phyloP scores from a whole-genome alignment of 2,797 vertebrate genomes.

The Cryptoblepharus egeriae region DNA sequence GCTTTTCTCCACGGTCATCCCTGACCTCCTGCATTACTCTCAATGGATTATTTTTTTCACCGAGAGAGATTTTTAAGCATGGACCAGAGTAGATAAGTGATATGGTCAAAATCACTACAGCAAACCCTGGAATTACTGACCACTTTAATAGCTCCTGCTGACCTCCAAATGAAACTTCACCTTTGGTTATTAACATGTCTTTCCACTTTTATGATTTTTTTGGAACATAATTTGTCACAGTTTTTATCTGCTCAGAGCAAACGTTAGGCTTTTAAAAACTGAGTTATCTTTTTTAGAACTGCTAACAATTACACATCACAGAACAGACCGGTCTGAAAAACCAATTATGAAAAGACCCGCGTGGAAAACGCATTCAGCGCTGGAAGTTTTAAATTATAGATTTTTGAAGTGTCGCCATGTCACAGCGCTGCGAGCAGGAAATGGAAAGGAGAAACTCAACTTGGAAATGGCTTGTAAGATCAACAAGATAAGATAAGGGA shows the following conservation, averaged over 20 bases:
- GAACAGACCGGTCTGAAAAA: constrained; percentile 70
- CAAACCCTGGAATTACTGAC: constrained; percentile 80
- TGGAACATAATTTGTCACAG: constrained; percentile 84
- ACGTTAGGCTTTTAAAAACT: constrained; percentile 78
- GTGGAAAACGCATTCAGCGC: constrained; percentile 36
- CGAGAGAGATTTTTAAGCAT: constrained; percentile 78
- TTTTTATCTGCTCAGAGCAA: constrained; percentile 85
- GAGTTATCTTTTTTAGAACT: constrained; percentile 82
- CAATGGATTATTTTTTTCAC: constrained; percentile 77
- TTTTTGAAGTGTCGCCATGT: constrained; percentile 54
- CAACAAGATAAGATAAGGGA: constrained; percentile 42
- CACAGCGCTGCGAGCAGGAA: not conserved
- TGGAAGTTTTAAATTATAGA: constrained; percentile 52
- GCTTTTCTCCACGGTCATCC: constrained; percentile 70
- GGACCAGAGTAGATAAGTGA: constrained; percentile 81
- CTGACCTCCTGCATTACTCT: constrained; percentile 74
- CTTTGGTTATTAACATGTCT: constrained; percentile 85
- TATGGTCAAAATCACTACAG: constrained; percentile 78
- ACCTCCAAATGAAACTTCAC: constrained; percentile 83
- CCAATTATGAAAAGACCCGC: constrained; percentile 73
- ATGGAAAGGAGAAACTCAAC: constrained; percentile 38
- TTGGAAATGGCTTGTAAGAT: constrained; percentile 63
- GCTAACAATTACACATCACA: constrained; percentile 82
- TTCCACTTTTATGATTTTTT: constrained; percentile 83
- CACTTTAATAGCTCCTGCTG: constrained; percentile 82